phyloP scores from a whole-genome alignment of 2,797 vertebrate species.

The Protonibea diacanthus region DNA sequence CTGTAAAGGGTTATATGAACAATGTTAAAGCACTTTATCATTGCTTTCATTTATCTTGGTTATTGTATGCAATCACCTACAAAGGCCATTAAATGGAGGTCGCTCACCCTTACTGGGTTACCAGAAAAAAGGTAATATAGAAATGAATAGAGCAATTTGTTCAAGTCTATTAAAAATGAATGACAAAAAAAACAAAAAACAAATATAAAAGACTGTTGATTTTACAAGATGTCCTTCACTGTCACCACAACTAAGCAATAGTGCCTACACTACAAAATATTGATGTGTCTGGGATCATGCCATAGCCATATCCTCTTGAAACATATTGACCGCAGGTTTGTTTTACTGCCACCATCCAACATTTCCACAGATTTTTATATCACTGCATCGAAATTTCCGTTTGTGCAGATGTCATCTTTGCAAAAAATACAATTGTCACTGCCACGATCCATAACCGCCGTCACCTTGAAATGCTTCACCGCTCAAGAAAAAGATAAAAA shows the following conservation, averaged over 20 bases:
- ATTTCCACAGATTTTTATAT: not conserved
- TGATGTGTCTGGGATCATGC: not conserved
- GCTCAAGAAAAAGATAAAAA: constrained; percentile 7
- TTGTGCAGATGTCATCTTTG: not conserved
- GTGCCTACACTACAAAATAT: not conserved
- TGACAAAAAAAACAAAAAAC: not conserved
- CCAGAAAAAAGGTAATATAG: not conserved
- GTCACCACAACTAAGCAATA: not conserved
- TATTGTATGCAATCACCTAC: not conserved
- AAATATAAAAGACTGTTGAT: not conserved
- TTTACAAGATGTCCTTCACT: not conserved
- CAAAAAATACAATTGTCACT: not conserved
- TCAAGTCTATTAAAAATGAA: not conserved
- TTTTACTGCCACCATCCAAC: not conserved
- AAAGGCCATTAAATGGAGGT: not conserved
- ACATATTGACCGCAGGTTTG: not conserved
- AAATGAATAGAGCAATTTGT: not conserved
- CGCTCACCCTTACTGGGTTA: not conserved
- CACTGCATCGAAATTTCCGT: not conserved
- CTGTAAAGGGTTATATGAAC: not conserved
- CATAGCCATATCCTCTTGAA: not conserved
- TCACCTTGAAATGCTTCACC: constrained; percentile 9
- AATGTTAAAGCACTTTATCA: not conserved
- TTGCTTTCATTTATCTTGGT: too few species aligned
- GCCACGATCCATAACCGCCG: not conserved